phyloP scores from a whole-genome alignment of 2,797 vertebrate species.

The Buceros bicornis region DNA sequence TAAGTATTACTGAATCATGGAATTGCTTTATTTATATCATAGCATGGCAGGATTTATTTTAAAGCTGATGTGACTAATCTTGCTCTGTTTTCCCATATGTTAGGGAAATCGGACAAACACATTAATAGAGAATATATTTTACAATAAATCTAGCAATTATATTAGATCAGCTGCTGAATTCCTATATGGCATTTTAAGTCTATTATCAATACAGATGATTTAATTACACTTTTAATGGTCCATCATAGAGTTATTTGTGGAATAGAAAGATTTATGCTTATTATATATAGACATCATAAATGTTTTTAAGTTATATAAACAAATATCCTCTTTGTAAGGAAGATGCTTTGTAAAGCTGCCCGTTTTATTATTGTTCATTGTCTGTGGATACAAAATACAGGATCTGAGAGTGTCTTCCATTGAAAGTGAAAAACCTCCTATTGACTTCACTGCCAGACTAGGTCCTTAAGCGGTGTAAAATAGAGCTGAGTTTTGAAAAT shows the following conservation, averaged over 20 bases:
- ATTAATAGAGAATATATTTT: slow-evolving; percentile 7
- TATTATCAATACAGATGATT: not conserved
- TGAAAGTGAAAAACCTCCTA: not conserved
- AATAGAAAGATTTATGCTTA: not conserved
- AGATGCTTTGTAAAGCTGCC: not conserved
- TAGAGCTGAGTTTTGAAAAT: slow-evolving; percentile 18
- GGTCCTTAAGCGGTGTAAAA: not conserved
- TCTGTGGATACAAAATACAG: not conserved
- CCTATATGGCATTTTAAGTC: not conserved
- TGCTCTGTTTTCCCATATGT: not conserved
- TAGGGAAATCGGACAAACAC: slow-evolving; percentile 24
- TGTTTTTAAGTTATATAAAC: not conserved
- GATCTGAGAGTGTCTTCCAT: not conserved
- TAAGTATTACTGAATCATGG: slow-evolving; percentile 1
- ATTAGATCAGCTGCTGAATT: not conserved
- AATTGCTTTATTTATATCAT: not conserved
- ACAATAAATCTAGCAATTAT: not conserved
- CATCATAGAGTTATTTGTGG: not conserved
- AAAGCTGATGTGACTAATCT: not conserved
- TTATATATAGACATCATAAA: not conserved
- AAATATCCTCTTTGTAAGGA: not conserved
- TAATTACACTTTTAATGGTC: not conserved
- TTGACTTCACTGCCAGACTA: not conserved
- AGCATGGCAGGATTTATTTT: slow-evolving; percentile 7
- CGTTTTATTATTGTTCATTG: not conserved